Conservation (phyloP, 2,888 invertebrate species). For the Pterostichus madidus region DNA sequence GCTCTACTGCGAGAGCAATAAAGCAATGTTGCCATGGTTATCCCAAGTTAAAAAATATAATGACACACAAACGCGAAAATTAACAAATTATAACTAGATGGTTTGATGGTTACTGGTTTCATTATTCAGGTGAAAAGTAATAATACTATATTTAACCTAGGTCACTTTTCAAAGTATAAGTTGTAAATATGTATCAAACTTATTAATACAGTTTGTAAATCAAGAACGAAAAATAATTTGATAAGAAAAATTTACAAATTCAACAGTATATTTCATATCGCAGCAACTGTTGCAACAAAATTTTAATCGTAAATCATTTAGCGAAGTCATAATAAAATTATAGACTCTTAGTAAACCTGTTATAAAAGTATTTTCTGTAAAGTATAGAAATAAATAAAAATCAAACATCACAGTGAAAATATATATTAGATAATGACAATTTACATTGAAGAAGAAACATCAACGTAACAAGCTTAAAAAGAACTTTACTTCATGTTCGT, state of each 20-base stretch:
- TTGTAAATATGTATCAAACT: too few species aligned
- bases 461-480: conserved; percentile 3
- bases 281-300: too few species aligned
- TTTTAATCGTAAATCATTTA: too few species aligned
- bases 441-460: conserved; percentile 24
- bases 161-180: too few species aligned
- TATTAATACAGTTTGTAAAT: too few species aligned
- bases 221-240: too few species aligned
- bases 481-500: neutral
- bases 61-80: neutral
- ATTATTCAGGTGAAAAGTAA: neutral
- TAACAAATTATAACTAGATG: neutral
- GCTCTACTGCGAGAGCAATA: conserved; percentile 1
- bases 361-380: conserved; percentile 12
- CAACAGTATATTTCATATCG: too few species aligned
- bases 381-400: conserved; percentile 25
- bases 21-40: conserved; percentile 64
- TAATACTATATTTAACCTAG: neutral
- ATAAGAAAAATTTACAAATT: too few species aligned
- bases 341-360: too few species aligned
- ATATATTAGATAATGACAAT: conserved; percentile 39
- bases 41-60: neutral
- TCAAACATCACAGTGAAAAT: conserved; percentile 22
- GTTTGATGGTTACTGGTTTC: neutral
- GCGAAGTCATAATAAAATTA: too few species aligned